A percentile compares a stretch with the other conserved stretches of the same genome.
These are phyloP conservation scores for Tragelaphus strepsiceros DNA, from an alignment of 2,113 vertebrate species.

Conservation along the genomic window DNA sequence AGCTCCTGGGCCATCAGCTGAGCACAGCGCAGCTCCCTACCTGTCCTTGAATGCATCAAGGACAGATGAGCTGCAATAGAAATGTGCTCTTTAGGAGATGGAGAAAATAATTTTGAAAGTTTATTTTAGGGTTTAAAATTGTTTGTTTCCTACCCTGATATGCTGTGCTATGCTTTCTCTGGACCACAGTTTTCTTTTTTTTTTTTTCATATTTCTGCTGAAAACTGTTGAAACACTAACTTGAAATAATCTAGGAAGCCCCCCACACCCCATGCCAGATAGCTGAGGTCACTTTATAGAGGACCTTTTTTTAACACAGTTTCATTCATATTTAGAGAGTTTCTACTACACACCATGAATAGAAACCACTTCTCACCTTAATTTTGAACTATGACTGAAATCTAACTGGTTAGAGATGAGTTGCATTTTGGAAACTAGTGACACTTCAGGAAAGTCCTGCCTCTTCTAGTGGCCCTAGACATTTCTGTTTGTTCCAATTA, in stretches of 20 bases:
- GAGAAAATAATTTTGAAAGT: neutral
- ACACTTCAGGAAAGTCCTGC: neutral
- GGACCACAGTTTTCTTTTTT: neutral
- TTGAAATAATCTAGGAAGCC: neutral
- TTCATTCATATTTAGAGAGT: neutral
- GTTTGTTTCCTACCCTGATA: neutral
- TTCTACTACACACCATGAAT: neutral
- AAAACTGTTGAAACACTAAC: neutral
- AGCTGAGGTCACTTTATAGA: neutral
- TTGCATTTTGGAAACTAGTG: neutral
- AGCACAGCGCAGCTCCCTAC: neutral
- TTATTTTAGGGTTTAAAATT: neutral
- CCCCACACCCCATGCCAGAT: too few relatives aligned
- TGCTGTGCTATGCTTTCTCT: neutral
- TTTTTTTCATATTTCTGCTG: constrained; percentile 3
- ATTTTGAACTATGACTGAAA: neutral
- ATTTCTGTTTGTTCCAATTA: neutral
- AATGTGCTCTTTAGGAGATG: neutral
- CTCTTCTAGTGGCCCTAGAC: neutral
- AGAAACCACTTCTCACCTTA: neutral
- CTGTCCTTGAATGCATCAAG: neutral
- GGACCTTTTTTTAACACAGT: neutral
- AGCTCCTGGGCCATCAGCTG: neutral
- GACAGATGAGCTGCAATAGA: neutral
- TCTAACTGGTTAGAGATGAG: neutral